A percentile compares a stretch with the other conserved stretches of the same genome.
Conservation (phyloP, 1,140 invertebrate species). For the Hormaphis cornu region DNA sequence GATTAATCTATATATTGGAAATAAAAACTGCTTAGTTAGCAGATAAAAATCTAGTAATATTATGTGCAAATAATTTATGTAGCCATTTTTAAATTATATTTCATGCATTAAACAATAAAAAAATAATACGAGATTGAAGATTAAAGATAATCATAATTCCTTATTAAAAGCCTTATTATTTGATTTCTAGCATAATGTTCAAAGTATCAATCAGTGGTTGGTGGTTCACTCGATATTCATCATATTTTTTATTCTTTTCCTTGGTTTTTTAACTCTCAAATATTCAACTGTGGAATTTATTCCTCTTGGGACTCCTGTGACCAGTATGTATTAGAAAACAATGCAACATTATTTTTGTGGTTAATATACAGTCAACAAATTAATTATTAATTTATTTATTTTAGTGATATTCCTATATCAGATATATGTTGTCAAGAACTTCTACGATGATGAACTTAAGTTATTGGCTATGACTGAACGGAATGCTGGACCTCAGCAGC, state of each 20-base stretch:
- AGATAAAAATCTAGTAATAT: too few relatives aligned
- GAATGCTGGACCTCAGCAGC: not conserved
- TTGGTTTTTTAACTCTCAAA: not conserved
- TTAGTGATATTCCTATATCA: not conserved
- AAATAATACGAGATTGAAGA: too few relatives aligned
- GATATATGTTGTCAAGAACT: conserved; percentile 2
- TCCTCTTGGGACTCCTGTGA: not conserved
- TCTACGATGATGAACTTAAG: not conserved
- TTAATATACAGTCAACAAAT: not conserved
- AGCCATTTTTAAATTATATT: too few relatives aligned
- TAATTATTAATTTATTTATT: not conserved
- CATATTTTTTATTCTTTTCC: not conserved
- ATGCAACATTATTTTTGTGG: not conserved
- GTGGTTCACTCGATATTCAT: not conserved
- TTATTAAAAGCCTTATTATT: not conserved
- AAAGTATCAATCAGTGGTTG: not conserved
- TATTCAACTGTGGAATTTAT: not conserved
- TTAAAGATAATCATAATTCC: too few relatives aligned
- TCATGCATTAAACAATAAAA: too few relatives aligned
- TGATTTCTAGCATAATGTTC: not conserved
- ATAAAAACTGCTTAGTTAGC: too few relatives aligned
- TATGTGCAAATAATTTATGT: too few relatives aligned
- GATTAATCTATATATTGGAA: too few relatives aligned
- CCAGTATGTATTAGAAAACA: not conserved
- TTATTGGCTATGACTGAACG: not conserved